Evolutionary conservation across 1,140 invertebrate species (phyloP).

Genomic region (Amyelois transitella): DNA sequence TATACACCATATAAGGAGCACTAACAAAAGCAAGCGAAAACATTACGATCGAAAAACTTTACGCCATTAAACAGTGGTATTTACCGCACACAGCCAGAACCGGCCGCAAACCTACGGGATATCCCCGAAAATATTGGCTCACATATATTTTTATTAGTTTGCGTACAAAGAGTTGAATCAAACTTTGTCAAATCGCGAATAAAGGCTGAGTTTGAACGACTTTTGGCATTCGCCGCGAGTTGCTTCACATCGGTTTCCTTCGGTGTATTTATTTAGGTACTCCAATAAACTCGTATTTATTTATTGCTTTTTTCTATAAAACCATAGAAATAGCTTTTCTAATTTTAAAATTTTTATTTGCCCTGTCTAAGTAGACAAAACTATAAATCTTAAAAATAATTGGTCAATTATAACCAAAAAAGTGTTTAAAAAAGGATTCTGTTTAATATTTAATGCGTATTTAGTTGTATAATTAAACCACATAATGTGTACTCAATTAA

Average conservation of each 20-base stretch:
- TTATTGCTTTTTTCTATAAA: not conserved
- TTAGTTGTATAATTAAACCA: too few relatives aligned
- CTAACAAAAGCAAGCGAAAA: too few relatives aligned
- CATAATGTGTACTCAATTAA: too few relatives aligned
- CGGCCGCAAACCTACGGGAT: constrained; percentile 11
- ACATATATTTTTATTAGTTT: not conserved
- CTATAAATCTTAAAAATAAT: too few relatives aligned
- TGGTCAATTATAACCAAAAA: too few relatives aligned
- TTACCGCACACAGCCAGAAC: too few relatives aligned
- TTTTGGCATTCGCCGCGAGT: constrained; percentile 15
- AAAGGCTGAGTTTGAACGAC: constrained; percentile 20
- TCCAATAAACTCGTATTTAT: not conserved
- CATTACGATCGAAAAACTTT: too few relatives aligned
- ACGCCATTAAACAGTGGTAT: not conserved
- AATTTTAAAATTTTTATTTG: too few relatives aligned
- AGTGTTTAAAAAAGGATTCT: too few relatives aligned
- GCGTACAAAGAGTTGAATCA: constrained; percentile 3
- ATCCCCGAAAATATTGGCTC: not conserved
- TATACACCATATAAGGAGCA: too few relatives aligned
- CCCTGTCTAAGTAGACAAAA: too few relatives aligned
- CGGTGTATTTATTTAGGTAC: not conserved
- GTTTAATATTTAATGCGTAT: too few relatives aligned
- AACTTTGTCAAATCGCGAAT: constrained; percentile 21
- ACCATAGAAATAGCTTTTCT: not conserved
- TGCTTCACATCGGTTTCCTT: constrained; percentile 5